These are phyloP conservation scores for Marronus borbonicus DNA, from an alignment of 2,888 invertebrate genomes.

Conservation along the genomic window DNA sequence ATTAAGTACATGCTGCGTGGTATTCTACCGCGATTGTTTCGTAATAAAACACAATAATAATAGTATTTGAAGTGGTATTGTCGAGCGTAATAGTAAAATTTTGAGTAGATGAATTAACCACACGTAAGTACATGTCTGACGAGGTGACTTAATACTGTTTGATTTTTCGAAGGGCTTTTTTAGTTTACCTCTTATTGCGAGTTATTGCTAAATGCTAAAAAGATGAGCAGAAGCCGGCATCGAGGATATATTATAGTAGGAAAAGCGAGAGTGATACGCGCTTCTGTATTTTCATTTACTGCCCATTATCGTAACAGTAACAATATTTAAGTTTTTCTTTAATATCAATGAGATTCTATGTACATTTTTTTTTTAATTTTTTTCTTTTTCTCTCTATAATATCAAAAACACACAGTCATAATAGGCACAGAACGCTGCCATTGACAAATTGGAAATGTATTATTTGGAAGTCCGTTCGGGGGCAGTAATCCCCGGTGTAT, in stretches of 20 bases:
- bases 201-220: conserved; percentile 72
- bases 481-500: conserved; percentile 31
- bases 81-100: conserved; percentile 27
- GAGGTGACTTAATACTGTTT: conserved; percentile 69
- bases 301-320: conserved; percentile 59
- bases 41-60: neutral
- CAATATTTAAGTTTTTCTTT: conserved; percentile 33
- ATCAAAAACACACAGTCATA: conserved; percentile 61
- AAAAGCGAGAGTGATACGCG: conserved; percentile 55
- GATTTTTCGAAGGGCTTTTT: conserved; percentile 23
- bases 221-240: conserved; percentile 65
- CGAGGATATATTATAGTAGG: conserved; percentile 44
- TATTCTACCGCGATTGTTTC: conserved; percentile 12
- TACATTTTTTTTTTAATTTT: conserved; percentile 35
- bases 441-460: conserved; percentile 66
- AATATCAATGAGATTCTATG: conserved; percentile 60
- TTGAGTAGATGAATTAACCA: conserved; percentile 19
- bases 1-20: conserved; percentile 27
- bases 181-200: conserved; percentile 68
- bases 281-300: conserved; percentile 55
- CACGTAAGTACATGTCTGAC: conserved; percentile 51
- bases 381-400: conserved; percentile 35
- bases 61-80: conserved; percentile 12
- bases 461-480: conserved; percentile 61
- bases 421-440: conserved; percentile 67